These are phyloP conservation scores for Cyphomyrus discorhynchus DNA, from an alignment of 2,113 vertebrate species.

Conservation along the genomic window DNA sequence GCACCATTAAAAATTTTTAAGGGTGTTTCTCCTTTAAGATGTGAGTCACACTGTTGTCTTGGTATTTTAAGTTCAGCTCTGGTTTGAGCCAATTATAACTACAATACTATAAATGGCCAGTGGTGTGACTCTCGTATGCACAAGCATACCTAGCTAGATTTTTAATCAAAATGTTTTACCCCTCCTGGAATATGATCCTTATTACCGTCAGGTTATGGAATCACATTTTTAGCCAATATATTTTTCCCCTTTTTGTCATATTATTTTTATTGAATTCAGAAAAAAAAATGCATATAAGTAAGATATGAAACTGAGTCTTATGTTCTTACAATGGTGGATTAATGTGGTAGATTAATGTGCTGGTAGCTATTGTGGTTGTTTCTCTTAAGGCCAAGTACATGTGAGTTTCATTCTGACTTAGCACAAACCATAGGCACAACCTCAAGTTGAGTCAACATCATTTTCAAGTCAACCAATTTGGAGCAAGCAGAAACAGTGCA, in stretches of 20 bases:
- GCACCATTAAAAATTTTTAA: background rate
- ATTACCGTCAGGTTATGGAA: background rate
- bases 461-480: slow-evolving; percentile 1
- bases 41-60: background rate
- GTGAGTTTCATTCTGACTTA: background rate
- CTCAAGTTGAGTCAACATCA: background rate
- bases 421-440: background rate
- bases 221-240: background rate
- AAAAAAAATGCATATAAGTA: background rate
- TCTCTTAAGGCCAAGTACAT: background rate
- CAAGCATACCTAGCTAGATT: background rate
- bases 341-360: background rate
- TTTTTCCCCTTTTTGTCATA: background rate
- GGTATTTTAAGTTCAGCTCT: slow-evolving; percentile 6
- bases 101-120: background rate
- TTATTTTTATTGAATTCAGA: background rate
- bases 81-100: background rate
- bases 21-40: background rate
- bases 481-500: background rate
- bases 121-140: background rate
- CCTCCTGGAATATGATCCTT: background rate
- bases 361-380: background rate
- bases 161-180: background rate
- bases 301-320: background rate
- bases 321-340: background rate